Conservation (phyloP, 2,797 vertebrate species). For the Peromyscus attwateri region DNA sequence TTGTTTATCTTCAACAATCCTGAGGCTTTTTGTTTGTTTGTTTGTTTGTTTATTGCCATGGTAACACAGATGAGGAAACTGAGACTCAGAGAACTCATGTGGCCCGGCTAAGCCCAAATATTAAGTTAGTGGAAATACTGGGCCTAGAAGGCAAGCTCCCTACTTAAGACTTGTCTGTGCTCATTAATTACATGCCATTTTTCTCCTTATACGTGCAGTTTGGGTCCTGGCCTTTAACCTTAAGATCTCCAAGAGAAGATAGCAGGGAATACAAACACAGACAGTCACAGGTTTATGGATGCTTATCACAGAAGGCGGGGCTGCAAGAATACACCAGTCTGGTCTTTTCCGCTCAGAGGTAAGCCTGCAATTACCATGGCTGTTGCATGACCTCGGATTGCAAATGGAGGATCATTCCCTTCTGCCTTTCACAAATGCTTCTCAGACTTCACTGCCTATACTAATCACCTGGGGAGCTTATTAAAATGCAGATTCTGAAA, state of each 20-base stretch:
- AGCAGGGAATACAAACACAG: background rate
- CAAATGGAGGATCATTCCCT: conserved; percentile 42
- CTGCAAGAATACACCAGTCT: background rate
- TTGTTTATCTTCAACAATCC: conserved; percentile 38
- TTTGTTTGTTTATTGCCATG: background rate
- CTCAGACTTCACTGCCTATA: background rate
- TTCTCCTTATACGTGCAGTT: background rate
- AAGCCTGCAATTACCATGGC: background rate
- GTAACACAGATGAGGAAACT: background rate
- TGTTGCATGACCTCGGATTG: background rate
- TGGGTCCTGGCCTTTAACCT: conserved; percentile 29
- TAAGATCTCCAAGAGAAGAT: background rate
- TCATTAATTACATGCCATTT: background rate
- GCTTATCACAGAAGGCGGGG: background rate
- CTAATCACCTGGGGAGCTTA: conserved; percentile 54
- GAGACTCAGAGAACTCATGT: background rate
- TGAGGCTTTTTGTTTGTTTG: background rate
- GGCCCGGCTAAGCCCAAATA: background rate
- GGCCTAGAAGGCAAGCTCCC: background rate
- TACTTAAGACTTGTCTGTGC: conserved; percentile 12
- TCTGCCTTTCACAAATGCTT: background rate
- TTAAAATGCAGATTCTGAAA: conserved; percentile 66
- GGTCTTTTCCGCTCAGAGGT: background rate
- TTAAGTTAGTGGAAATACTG: conserved; percentile 45
- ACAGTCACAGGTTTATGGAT: background rate